Percentiles rank a stretch among this genome's conserved stretches.
Conservation (phyloP, 2,113 vertebrate genomes). For the Lophotis ruficrista region DNA sequence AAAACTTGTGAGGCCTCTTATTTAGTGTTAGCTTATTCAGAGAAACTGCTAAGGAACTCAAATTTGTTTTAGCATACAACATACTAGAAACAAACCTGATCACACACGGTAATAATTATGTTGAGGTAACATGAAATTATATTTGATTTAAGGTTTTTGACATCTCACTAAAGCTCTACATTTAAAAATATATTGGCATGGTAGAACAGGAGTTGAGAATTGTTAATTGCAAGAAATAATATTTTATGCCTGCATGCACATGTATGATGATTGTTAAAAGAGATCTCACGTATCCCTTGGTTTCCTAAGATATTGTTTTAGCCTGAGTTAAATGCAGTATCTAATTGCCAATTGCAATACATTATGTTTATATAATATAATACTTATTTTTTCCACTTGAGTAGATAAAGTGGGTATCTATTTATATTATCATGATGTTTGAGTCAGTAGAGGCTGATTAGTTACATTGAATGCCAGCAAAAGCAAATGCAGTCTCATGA, state of each 20-base stretch:
- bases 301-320: constrained; percentile 48
- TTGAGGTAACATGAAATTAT: constrained; percentile 22
- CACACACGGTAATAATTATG: background rate
- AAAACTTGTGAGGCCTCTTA: background rate
- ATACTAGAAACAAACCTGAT: background rate
- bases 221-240: constrained; percentile 18
- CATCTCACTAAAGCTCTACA: background rate
- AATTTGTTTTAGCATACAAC: background rate
- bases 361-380: constrained; percentile 71
- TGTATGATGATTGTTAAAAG: background rate
- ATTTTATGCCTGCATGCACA: background rate
- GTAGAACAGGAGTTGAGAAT: constrained; percentile 26
- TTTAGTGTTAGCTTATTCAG: background rate
- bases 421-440: constrained; percentile 65
- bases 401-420: constrained; percentile 63
- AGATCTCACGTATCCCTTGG: background rate
- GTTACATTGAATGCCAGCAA: constrained; percentile 33
- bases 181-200: background rate
- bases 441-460: constrained; percentile 50
- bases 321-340: constrained; percentile 42
- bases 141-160: background rate
- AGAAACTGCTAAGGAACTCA: background rate
- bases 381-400: constrained; percentile 67
- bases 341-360: constrained; percentile 62
- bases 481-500: constrained; percentile 26